Evolutionary conservation across 2,113 vertebrate genomes (phyloP).

Genomic region (Podarcis cretensis): DNA sequence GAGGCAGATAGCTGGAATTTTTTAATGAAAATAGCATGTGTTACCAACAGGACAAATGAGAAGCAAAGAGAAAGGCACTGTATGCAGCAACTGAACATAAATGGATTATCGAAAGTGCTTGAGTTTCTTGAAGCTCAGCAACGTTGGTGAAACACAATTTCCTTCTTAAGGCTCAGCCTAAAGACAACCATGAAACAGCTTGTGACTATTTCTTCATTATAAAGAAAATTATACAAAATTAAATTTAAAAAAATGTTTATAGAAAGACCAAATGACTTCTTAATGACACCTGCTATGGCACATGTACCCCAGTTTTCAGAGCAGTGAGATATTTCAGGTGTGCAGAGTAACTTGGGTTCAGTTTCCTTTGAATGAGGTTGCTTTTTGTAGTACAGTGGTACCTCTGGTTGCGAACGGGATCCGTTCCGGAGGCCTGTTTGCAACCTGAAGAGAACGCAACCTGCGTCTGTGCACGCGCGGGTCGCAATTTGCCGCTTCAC

Average conservation of each 20-base stretch:
- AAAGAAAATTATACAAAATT: background rate
- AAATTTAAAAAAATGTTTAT: background rate
- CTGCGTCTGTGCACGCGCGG: no score
- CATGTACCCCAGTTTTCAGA: no score
- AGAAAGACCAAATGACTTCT: no score
- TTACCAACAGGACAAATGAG: background rate
- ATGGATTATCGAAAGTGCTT: background rate
- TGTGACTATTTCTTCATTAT: background rate
- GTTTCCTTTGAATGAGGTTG: no score
- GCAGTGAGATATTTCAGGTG: no score
- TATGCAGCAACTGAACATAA: background rate
- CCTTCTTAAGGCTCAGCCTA: background rate
- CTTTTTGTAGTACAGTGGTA: background rate
- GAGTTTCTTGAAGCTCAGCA: background rate
- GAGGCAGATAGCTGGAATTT: background rate
- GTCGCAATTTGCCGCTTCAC: no score
- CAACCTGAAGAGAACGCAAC: no score
- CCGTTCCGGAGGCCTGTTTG: no score
- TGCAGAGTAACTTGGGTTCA: no score
- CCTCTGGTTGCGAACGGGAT: no score
- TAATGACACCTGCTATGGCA: no score
- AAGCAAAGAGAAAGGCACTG: background rate
- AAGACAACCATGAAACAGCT: background rate
- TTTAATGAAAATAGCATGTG: conserved; percentile 9
- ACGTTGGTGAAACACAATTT: background rate